Conservation (phyloP, 1,140 invertebrate genomes). For the Hyposmocoma kahamanoa region DNA sequence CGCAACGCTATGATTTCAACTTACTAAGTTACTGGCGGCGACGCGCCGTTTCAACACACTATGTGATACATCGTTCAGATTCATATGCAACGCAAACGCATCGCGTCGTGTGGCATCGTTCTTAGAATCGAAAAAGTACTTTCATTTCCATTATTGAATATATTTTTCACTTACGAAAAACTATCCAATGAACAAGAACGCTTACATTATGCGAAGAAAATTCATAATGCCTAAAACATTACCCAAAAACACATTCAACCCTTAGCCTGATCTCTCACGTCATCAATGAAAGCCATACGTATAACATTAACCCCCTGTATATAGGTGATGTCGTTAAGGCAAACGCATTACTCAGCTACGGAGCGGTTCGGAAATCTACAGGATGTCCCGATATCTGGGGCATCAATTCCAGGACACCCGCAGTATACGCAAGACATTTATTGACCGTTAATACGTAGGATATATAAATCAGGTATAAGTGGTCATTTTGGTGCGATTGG, state of each 20-base stretch:
- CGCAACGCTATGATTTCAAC: too few relatives aligned
- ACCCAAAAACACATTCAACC: not conserved
- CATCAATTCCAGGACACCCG: constrained; percentile 25
- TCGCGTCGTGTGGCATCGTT: too few relatives aligned
- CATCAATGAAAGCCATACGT: not conserved
- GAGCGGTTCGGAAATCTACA: constrained; percentile 20
- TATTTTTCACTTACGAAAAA: not conserved
- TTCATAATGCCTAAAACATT: not conserved
- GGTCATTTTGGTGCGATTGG: too few relatives aligned
- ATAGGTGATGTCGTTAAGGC: constrained; percentile 21
- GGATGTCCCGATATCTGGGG: constrained; percentile 29
- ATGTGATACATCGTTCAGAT: too few relatives aligned
- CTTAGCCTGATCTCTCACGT: not conserved
- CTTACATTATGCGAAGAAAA: not conserved
- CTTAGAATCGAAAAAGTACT: not conserved
- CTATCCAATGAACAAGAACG: not conserved
- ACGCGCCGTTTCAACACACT: too few relatives aligned
- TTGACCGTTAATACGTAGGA: constrained; percentile 7
- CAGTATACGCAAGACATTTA: constrained; percentile 15
- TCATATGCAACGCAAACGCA: too few relatives aligned
- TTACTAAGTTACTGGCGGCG: too few relatives aligned
- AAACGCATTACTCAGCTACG: constrained; percentile 23
- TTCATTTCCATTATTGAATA: not conserved
- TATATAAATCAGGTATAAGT: not conserved
- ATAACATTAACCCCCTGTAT: not conserved